These are phyloP conservation scores for Prorops nasuta DNA, from an alignment of 1,140 invertebrate genomes.

Conservation along the genomic window DNA sequence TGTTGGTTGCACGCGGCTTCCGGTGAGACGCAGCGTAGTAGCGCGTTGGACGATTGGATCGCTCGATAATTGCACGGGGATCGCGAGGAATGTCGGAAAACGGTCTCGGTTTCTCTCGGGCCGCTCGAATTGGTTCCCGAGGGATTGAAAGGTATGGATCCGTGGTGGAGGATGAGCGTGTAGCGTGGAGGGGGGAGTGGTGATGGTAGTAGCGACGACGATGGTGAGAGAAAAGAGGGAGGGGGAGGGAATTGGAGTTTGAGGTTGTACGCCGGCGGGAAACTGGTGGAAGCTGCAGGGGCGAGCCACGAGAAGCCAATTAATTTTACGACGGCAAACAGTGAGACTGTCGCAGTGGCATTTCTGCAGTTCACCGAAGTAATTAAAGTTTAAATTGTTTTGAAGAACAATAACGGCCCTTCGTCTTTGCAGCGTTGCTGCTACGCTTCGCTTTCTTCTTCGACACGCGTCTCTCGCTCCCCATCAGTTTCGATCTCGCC, in stretches of 20 bases:
- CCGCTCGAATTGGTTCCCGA: background rate
- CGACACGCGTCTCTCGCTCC: conserved; percentile 9
- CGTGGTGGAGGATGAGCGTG: too few relatives aligned
- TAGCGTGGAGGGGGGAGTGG: too few relatives aligned
- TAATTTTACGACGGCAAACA: conserved; percentile 45
- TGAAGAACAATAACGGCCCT: conserved; percentile 42
- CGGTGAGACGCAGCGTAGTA: conserved; percentile 10
- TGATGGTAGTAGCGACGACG: too few relatives aligned
- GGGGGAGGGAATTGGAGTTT: conserved; percentile 13
- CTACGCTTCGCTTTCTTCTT: conserved; percentile 4
- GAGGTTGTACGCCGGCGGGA: background rate
- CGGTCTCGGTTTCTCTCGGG: conserved; percentile 10
- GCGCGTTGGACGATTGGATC: conserved; percentile 32
- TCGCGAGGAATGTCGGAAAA: conserved; percentile 28
- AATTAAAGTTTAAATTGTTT: conserved; percentile 47
- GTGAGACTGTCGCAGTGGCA: conserved; percentile 43
- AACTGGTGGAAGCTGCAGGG: conserved; percentile 15
- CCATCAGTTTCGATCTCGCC: background rate
- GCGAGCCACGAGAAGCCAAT: conserved; percentile 27
- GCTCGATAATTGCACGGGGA: conserved; percentile 39
- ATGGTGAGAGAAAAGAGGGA: conserved; percentile 12
- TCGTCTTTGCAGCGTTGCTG: background rate
- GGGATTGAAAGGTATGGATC: too few relatives aligned
- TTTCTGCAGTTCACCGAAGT: conserved; percentile 45
- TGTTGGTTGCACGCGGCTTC: too few relatives aligned